These are phyloP conservation scores for Tachina lurida DNA, from an alignment of 2,888 invertebrate species.

Conservation along the genomic window DNA sequence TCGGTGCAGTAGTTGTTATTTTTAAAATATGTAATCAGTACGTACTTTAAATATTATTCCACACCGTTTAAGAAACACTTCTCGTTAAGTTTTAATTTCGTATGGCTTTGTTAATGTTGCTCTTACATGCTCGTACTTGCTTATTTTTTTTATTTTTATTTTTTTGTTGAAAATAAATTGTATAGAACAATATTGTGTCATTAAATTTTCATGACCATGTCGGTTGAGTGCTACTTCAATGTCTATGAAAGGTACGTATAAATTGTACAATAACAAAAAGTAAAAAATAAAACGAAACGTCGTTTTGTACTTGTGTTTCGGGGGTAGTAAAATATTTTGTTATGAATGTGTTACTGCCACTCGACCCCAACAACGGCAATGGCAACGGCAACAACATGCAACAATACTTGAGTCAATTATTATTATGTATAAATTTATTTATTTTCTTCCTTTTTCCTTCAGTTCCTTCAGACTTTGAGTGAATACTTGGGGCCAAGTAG, in stretches of 20 bases:
- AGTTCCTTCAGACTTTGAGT: slow-evolving; percentile 25
- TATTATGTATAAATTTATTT: slow-evolving; percentile 61
- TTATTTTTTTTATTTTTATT: slow-evolving; percentile 39
- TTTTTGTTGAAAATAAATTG: slow-evolving; percentile 9
- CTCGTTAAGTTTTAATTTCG: slow-evolving; percentile 59
- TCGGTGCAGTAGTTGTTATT: no score
- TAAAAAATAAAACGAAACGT: slow-evolving; percentile 28
- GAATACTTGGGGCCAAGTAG: slow-evolving; percentile 4
- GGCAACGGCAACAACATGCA: slow-evolving; percentile 59
- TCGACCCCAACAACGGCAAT: slow-evolving; percentile 71
- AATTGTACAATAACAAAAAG: slow-evolving; percentile 25
- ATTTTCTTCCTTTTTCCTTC: slow-evolving; percentile 56
- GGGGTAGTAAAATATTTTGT: slow-evolving; percentile 62
- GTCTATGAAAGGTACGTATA: slow-evolving; percentile 61
- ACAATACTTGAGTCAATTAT: slow-evolving; percentile 77
- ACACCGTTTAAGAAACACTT: slow-evolving; percentile 45
- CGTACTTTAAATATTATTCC: not conserved
- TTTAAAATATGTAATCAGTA: no score
- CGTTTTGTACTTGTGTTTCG: slow-evolving; percentile 48
- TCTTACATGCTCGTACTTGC: slow-evolving; percentile 2
- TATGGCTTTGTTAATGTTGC: slow-evolving; percentile 44
- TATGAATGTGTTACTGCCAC: slow-evolving; percentile 60
- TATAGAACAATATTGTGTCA: slow-evolving; percentile 76
- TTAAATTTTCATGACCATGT: slow-evolving; percentile 82
- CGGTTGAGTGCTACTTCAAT: slow-evolving; percentile 67